Evolutionary conservation across 1,140 invertebrate species (phyloP), one percentile per base, ranked within the genome.

Genomic region (Lordiphosa collinella): DNA sequence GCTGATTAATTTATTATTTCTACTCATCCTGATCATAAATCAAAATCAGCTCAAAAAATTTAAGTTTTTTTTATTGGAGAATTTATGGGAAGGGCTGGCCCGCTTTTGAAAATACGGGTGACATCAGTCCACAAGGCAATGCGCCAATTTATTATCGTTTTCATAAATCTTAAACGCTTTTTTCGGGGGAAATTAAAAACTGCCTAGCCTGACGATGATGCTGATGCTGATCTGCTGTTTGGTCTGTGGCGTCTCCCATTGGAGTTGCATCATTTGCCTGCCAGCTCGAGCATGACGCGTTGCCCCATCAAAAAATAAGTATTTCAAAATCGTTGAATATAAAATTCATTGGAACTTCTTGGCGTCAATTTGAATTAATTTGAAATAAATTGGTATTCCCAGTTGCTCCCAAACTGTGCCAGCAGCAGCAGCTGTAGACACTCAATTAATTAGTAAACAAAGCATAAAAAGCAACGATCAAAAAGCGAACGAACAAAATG

Each of bases 401-500:
- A 47, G 54, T 50, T 25, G 25, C 62, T 76, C 38, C 37, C 40
- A 71, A 75, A 72, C 46, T 31, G 57, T 16, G 49, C 8, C 25
- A 8, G 3, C 12, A 22, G 3, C 12, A 22, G 10, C 8, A 29
- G 41, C 13, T 40, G 35, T 56, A 48, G 75, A 32, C 41, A 67
- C 48, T 48, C 75, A 79, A 79, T 79, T 79, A 82, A 79, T 79
- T 79, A 74, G 62, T 71, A 82, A 80, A 82, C 76, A 82, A 80
- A 80, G 57, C 76, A 82, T 80, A 67, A 37, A 75, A 66, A 79
- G 50, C 47, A 58, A 52, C 63, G 67, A 58, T 64, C 60, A 71
- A 64, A 78, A 50, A 78, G 25, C 58, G 58, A 76, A 57, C 36
- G 67, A 72, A 58, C 55, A 68, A 60, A 71, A 75, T 75, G 71